Base-by-base conservation (phyloP, 2,888 invertebrate genomes). In the Atrina japonica region DNA sequence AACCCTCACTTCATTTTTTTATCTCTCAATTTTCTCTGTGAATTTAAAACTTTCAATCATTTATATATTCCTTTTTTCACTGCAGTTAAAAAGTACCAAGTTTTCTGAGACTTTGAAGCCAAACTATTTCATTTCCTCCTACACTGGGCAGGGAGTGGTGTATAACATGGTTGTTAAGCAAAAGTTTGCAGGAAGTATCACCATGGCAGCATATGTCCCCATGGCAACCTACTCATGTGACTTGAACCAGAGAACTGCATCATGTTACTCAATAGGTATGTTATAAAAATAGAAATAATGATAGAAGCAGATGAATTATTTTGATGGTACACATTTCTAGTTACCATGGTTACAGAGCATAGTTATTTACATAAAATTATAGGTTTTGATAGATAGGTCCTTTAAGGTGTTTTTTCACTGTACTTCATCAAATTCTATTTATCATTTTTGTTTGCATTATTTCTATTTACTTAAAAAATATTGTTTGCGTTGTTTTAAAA, bases 211-310 rank as follows among this genome's bases (percentile, higher is more conserved):
- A 2, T 95, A 96, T 86, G 93, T 95, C 0, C 95, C 95, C 0
- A 91, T 92, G 1, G 91, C 93, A 58, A 93, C 93, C 0, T 95
- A 95, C 83, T 94, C 93, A 0, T 95, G 95, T 88, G 91, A 92
- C 71, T 90, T 78, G n/a, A 52, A 68, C n/a, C 30, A 55, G 21
- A 55, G 27, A 73, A 52, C 70, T 59, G 30, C 63, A 72, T 76
- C 63, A 43, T 40, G 30, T 66, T 23, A 43, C 5, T 45, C 29
- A 53, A 41, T 43, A 35, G 7, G 64, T 59, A 43, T 23, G 29
- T 40, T 18, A 41, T 25, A 11, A 23, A 18, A 35, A 25, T 11
- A 14, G 14, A 53, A 1, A 30, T 6, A 25, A 35, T 35, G 5
- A 35, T 35, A 11, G 11, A 35, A 35, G 35, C 6, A 11, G 35